Conservation (phyloP, 2,113 vertebrate species). For the Silurus asotus region DNA sequence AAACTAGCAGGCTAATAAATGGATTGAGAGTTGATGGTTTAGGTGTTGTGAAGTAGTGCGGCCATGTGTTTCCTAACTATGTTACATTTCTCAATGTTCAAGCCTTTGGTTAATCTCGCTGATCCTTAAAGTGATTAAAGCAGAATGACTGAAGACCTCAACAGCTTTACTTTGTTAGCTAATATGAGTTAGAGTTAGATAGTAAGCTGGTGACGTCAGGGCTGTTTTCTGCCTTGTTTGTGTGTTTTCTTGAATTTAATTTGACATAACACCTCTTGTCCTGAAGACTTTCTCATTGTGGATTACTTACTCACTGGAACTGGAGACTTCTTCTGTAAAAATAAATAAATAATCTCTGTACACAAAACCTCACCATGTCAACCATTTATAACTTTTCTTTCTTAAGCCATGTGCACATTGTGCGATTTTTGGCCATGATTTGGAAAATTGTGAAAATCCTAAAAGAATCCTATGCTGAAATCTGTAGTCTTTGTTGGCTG, state of each 20-base stretch:
- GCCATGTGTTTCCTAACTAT: not conserved
- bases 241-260: not conserved
- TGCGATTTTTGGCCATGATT: too few relatives aligned
- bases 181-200: not conserved
- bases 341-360: too few relatives aligned
- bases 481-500: too few relatives aligned
- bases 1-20: conserved; percentile 10
- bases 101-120: not conserved
- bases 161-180: not conserved
- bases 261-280: not conserved
- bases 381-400: too few relatives aligned
- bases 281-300: not conserved
- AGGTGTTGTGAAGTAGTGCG: not conserved
- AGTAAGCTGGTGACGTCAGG: not conserved
- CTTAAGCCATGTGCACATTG: too few relatives aligned
- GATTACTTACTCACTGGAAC: not conserved
- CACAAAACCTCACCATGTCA: too few relatives aligned
- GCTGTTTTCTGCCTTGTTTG: too few relatives aligned
- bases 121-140: not conserved
- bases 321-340: not conserved
- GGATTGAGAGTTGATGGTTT: not conserved
- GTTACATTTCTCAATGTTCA: not conserved
- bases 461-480: too few relatives aligned
- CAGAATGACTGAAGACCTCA: not conserved
- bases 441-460: too few relatives aligned